Evolutionary conservation across 2,888 invertebrate species (phyloP), one percentile per base, ranked within the genome.

Genomic region (Congeria kusceri): DNA sequence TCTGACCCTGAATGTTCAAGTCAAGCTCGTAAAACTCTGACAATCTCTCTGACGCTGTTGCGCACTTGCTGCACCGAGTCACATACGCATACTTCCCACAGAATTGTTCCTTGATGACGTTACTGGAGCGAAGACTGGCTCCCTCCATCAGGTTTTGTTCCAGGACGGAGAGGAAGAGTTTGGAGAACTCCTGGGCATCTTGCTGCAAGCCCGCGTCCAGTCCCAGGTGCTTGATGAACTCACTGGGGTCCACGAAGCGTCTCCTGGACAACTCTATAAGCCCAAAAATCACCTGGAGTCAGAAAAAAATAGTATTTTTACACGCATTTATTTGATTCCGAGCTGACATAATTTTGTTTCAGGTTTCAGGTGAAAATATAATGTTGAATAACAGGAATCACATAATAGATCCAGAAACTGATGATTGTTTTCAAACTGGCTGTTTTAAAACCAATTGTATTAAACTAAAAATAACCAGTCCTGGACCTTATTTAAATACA

Each of bases 151-250:
- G 87, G 73, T 94, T 94, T 63, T 94, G 94, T 91, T 95, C 95
- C 25, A 95, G 93, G 64, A 95, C 93, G 59, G 94, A 94, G 67
- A 95, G 93, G 84, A 95, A 95, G 29, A 95, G 93, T 90, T 95
- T 95, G 15, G 95, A 95, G 92, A 95, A 95, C 91, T 96, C 95
- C 91, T 95, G 95, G 44, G 95, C 95, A 93, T 96, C 95, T 93
- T 94, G 87, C 83, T 95, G 95, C 46, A 94, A 94, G 49, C 94
- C 94, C 25, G 95, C 94, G 88, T 95, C 95, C 64, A 96, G 91
- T 5, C 95, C 94, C 9, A 95, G 91, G 59, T 95, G 94, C 44
- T 94, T 93, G 2, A 95, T 95, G 78, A 95, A 94, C 73, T 94
- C 94, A 53, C 94, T 94, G 3, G 95, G 95, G 91, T 95, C 95